Percentiles rank a stretch among this genome's conserved stretches.
Conservation (phyloP, 2,888 invertebrate genomes). For the Orthosia cruda region DNA sequence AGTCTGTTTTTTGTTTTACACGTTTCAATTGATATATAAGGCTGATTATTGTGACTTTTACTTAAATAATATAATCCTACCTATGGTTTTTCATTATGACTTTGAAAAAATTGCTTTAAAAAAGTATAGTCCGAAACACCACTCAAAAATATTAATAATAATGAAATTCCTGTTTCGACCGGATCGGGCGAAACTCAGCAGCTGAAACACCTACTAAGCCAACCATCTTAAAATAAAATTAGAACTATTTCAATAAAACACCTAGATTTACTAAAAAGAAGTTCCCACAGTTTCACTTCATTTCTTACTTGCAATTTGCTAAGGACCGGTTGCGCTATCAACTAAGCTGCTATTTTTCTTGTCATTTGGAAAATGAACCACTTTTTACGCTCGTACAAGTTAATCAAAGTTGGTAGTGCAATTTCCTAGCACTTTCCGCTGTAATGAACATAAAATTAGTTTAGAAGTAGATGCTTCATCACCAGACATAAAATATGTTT, state of each 20-base stretch:
- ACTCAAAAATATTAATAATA: no score
- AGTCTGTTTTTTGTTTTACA: no score
- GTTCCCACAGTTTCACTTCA: not conserved
- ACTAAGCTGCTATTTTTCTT: constrained; percentile 16
- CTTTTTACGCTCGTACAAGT: constrained; percentile 26
- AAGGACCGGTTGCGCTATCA: not conserved
- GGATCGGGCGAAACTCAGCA: no score
- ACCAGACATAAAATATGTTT: constrained; percentile 15
- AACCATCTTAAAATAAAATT: not conserved
- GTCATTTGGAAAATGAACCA: constrained; percentile 39
- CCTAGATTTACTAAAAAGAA: not conserved
- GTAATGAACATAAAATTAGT: constrained; percentile 55
- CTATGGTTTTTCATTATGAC: no score
- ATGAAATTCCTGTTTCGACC: no score
- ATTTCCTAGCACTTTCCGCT: constrained; percentile 47
- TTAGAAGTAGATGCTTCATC: constrained; percentile 34
- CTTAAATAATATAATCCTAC: no score
- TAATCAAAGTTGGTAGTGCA: constrained; percentile 55
- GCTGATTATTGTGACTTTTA: no score
- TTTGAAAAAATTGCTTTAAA: no score
- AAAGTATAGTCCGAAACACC: no score
- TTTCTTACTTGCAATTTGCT: constrained; percentile 7
- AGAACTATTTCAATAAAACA: not conserved
- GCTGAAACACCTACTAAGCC: no score
- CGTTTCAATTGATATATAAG: no score